Base-by-base conservation (phyloP, 2,113 vertebrate genomes). In the Triplophysa rosa region DNA sequence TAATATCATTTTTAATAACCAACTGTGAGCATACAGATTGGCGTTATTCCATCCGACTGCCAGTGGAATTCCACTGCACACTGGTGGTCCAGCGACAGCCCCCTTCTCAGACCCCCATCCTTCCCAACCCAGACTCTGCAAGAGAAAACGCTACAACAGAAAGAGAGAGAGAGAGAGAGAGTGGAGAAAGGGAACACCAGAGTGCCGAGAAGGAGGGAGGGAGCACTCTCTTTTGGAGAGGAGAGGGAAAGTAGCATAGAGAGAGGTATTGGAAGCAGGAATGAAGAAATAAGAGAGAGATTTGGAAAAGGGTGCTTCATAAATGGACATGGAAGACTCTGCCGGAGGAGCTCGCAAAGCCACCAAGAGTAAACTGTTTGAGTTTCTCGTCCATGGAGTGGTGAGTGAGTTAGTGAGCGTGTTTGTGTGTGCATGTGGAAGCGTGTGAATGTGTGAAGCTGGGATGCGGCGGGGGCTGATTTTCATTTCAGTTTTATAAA, bases 281-380 rank as follows among this genome's bases (percentile, higher is more conserved):
- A 87, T 86, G 86, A 85, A 90, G 90, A 67, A 63, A 78, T 91
- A 89, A 91, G 87, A 93, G 87, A 87, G 73, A 74, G 87, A 91
- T 88, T 85, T 84, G 85, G 80, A 88, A 89, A 87, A 86, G 83
- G 52, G 14, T 16, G 4, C 70, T 67, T 49, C 13, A 26, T 45
- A 74, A 89, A 97, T 97, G 95, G 95, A 96, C 89, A 94, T 95
- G 88, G 96, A 96, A 84, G 97, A 98, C 93, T 96, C 95, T 89
- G 92, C 94, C 90, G 96, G 97, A 90, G 97, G 96, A 92, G 97
- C 97, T 90, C 95, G 96, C 90, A 99, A 97, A 94, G 97, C 96
- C 91, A 99, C 97, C 92, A 98, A 99, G 95, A 99, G 97, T 96
- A 99, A 98, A 98, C 96, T 99, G 94, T 99, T 99, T 94, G 97